phyloP scores from a whole-genome alignment of 1,140 invertebrate species.

The Drosophila melanogaster region Release_6_plus_ISO1_MT NC_004354.4:3379001-3379500 shows the following conservation, averaged over 20 bases:
- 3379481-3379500: conserved; percentile 45
- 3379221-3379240: neutral
- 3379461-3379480: conserved; percentile 21
- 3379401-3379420: conserved; percentile 38
- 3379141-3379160: neutral
- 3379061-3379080: conserved; percentile 24
- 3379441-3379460: conserved; percentile 7
- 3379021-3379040: neutral
- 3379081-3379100: neutral
- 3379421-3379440: conserved; percentile 2
- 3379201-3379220: too few species aligned
- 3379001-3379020: conserved; percentile 29
- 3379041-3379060: conserved; percentile 12
- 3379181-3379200: neutral
- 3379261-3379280: too few species aligned
- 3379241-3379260: neutral
- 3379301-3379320: neutral
- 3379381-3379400: conserved; percentile 14
- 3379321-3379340: conserved; percentile 7
- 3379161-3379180: neutral
- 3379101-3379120: too few species aligned
- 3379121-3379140: conserved; percentile 4
- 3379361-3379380: conserved; percentile 1
- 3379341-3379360: neutral
- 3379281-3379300: neutral